A percentile compares a stretch with the other conserved stretches of the same genome.
Conservation (phyloP, 1,140 invertebrate genomes). For the Heliconius congener region DNA sequence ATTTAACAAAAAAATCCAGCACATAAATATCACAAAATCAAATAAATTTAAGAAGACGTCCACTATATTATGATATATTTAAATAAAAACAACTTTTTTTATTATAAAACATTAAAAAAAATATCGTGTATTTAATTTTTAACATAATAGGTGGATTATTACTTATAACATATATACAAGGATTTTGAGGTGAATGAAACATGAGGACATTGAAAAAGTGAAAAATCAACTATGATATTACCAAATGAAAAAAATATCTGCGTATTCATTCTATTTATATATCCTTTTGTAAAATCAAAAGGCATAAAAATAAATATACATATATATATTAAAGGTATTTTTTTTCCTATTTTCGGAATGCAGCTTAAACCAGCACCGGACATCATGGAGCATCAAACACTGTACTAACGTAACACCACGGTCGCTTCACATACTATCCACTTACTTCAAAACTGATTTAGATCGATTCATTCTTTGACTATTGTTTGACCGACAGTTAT, state of each 20-base stretch:
- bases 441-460: neutral
- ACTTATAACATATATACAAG: neutral
- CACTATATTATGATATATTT: neutral
- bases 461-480: neutral
- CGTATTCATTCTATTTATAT: too few relatives aligned
- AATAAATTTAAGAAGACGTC: neutral
- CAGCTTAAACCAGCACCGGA: conserved; percentile 74
- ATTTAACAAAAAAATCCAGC: neutral
- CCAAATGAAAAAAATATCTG: too few relatives aligned
- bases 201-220: neutral
- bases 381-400: conserved; percentile 51
- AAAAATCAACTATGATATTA: too few relatives aligned
- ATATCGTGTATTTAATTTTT: neutral
- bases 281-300: too few relatives aligned
- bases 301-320: neutral
- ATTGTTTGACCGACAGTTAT: neutral
- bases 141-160: neutral
- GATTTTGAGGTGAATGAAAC: neutral
- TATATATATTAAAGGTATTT: conserved; percentile 31
- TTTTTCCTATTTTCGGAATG: conserved; percentile 67
- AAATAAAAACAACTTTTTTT: neutral
- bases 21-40: neutral
- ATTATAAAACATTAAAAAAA: too few relatives aligned
- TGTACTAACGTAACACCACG: conserved; percentile 48
- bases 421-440: conserved; percentile 41